These are phyloP conservation scores for Epinotia ramella DNA, from an alignment of 2,888 invertebrate genomes.

Conservation along the genomic window DNA sequence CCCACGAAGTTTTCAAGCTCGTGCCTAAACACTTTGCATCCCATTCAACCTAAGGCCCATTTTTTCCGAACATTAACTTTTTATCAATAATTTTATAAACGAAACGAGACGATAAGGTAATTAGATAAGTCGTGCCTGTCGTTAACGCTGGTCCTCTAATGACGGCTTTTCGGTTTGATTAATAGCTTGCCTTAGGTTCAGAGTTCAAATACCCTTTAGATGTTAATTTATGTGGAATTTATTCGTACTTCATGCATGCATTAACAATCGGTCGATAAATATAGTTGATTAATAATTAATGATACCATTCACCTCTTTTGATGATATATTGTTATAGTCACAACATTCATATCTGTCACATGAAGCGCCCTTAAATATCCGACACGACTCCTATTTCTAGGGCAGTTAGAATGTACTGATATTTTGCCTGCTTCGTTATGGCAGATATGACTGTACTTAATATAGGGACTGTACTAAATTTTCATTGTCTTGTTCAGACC, in stretches of 20 bases:
- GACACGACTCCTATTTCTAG: not conserved
- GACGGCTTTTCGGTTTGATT: constrained; percentile 19
- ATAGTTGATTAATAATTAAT: not conserved
- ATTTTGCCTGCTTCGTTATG: too few relatives aligned
- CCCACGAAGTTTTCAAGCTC: not conserved
- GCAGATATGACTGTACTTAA: too few relatives aligned
- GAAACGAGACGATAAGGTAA: not conserved
- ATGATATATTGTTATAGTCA: not conserved
- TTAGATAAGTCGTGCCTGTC: not conserved
- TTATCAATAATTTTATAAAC: not conserved
- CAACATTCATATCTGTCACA: too few relatives aligned
- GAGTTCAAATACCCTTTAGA: constrained; percentile 21
- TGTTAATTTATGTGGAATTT: constrained; percentile 19
- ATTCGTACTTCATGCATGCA: not conserved
- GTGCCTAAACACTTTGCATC: not conserved
- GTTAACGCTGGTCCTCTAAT: not conserved
- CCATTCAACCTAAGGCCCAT: not conserved
- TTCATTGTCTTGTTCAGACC: too few relatives aligned
- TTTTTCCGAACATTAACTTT: not conserved
- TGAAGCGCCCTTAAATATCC: too few relatives aligned
- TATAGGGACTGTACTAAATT: too few relatives aligned
- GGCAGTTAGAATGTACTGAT: too few relatives aligned
- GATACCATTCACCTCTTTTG: not conserved
- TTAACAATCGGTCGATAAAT: not conserved
- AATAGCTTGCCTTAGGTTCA: constrained; percentile 25